Conservation (phyloP, 1,140 invertebrate genomes). For the Solenopsis fugax region DNA sequence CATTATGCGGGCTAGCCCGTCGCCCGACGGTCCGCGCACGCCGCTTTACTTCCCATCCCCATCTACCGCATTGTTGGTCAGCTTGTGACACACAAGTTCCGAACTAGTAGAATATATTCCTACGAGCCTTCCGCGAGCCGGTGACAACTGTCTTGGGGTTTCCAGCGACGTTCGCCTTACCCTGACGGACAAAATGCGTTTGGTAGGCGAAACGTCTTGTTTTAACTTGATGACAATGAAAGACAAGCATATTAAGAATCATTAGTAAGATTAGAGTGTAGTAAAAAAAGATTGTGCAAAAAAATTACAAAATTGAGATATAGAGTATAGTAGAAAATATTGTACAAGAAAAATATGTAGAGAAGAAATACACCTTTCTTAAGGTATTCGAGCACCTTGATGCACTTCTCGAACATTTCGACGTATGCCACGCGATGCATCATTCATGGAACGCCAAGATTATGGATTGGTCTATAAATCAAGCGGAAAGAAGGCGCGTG, state of each 20-base stretch:
- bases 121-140: slow-evolving; percentile 57
- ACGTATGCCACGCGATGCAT: slow-evolving; percentile 42
- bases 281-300: background rate
- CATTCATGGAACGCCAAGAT: slow-evolving; percentile 32
- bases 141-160: slow-evolving; percentile 48
- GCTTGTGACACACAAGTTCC: slow-evolving; percentile 74
- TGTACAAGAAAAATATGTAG: background rate
- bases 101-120: slow-evolving; percentile 73
- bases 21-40: slow-evolving; percentile 62
- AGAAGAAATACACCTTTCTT: background rate
- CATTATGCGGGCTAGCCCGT: slow-evolving; percentile 73
- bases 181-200: background rate
- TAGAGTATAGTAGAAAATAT: background rate
- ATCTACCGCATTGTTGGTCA: slow-evolving; percentile 77
- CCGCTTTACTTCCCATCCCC: slow-evolving; percentile 67
- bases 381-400: background rate
- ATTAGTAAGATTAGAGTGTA: background rate
- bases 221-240: background rate
- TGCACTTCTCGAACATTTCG: slow-evolving; percentile 24
- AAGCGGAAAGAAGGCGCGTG: slow-evolving; percentile 25
- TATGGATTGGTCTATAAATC: slow-evolving; percentile 55
- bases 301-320: background rate
- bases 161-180: slow-evolving; percentile 49
- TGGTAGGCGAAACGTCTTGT: background rate
- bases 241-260: background rate